Conservation (phyloP, 1,140 invertebrate genomes). For the Platorchestia sp. region DNA sequence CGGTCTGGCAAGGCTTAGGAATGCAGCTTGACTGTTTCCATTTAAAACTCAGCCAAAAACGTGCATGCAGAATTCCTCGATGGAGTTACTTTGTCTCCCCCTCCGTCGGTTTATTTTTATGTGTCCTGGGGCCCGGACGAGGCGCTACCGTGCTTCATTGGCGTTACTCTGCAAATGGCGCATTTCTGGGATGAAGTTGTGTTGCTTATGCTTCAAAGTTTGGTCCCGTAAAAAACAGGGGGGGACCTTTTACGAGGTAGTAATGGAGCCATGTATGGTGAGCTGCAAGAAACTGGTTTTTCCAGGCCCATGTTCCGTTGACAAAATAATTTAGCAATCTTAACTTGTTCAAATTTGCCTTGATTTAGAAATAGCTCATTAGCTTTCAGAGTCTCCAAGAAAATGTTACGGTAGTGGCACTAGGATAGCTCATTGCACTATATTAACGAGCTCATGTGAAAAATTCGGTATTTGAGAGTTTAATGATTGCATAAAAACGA, state of each 20-base stretch:
- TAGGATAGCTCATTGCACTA: too few species aligned
- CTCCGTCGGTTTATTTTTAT: not conserved
- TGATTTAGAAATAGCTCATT: not conserved
- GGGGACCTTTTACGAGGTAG: not conserved
- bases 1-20: not conserved
- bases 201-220: constrained; percentile 8
- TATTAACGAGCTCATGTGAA: too few species aligned
- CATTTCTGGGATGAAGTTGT: not conserved
- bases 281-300: not conserved
- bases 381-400: not conserved
- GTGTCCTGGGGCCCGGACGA: not conserved
- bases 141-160: not conserved
- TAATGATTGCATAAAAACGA: too few species aligned
- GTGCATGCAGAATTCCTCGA: not conserved
- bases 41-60: not conserved
- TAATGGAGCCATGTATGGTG: not conserved
- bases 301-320: not conserved
- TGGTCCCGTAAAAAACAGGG: not conserved
- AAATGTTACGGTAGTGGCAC: not conserved
- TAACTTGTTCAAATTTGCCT: not conserved
- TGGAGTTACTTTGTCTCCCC: not conserved
- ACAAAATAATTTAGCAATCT: not conserved
- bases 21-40: not conserved
- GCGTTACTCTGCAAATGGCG: not conserved
- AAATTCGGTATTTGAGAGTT: too few species aligned